Evolutionary conservation across 2,888 invertebrate species (phyloP), one percentile per base, ranked within the genome.

Genomic region (Eumacrocentrus americanus): DNA sequence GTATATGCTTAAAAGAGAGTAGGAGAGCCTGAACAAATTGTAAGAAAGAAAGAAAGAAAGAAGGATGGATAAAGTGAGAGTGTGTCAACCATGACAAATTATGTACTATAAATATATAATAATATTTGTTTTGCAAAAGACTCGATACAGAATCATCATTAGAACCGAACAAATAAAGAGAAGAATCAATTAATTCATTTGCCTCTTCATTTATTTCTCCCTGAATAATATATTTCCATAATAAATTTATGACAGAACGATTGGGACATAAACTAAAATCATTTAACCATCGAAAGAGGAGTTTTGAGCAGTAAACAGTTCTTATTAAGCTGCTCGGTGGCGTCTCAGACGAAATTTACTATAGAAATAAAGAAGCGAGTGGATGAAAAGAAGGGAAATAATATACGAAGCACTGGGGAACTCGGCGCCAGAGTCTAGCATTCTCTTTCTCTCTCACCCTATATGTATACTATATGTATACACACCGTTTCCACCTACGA

Each of bases 81-180:
- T 51, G 47, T 29, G 29, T 50, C 23, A 18, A 25, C 38, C 25
- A 14, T 46, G 9, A 16, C 42, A 23, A n/a, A 18, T 42, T 11
- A 29, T 23, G n/a, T 18, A 25, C 23, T 11, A 14, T 42, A 18
- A 25, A 25, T 5, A n/a, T 23, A 29, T 46, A 67, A 63, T 62
- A 63, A 63, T 66, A 74, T 71, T 74, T 78, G 74, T 76, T 76
- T 77, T 71, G 72, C 72, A 74, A 52, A 40, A 40, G 6, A 29
- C n/a, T n/a, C 65, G 71, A 75, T 69, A 67, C 72, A 68, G 70
- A 23, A 23, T 23, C 4, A 25, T 5, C n/a, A 44, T 44, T 44
- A 18, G 18, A 44, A 44, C 62, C 42, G 67, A 37, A 37, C n/a
- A 40, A 40, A 12, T 2, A 40, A 40, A 9, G n/a, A 6, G n/a